Conservation (phyloP, 2,113 vertebrate species). For the Orycteropus afer region DNA sequence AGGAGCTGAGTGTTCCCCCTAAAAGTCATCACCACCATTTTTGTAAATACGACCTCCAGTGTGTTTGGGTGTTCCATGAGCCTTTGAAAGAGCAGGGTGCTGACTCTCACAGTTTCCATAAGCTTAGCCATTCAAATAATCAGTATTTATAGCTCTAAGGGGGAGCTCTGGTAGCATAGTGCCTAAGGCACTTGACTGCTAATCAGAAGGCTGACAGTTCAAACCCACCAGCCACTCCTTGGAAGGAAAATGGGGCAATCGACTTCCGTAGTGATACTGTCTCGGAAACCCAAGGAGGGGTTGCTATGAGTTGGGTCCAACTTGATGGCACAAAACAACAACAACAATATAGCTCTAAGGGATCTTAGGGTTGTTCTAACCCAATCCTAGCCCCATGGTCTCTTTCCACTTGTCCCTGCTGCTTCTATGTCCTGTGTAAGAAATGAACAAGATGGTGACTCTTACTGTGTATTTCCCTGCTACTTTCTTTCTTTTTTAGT, state of each 20-base stretch:
- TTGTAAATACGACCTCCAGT: background rate
- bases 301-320: no score
- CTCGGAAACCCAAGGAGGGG: no score
- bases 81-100: background rate
- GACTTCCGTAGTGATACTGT: no score
- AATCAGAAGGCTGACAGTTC: no score
- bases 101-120: no score
- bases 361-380: background rate
- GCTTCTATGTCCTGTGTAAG: background rate
- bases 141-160: background rate
- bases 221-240: no score
- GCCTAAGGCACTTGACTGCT: no score
- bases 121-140: no score
- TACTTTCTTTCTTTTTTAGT: background rate
- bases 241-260: no score
- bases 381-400: background rate
- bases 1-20: background rate
- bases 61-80: background rate
- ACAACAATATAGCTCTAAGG: background rate
- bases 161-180: no score
- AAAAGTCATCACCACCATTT: background rate
- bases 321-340: no score
- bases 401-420: background rate
- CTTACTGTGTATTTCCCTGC: background rate
- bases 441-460: background rate